phyloP scores from a whole-genome alignment of 1,140 invertebrate genomes.

The Diachasma alloeum region DNA sequence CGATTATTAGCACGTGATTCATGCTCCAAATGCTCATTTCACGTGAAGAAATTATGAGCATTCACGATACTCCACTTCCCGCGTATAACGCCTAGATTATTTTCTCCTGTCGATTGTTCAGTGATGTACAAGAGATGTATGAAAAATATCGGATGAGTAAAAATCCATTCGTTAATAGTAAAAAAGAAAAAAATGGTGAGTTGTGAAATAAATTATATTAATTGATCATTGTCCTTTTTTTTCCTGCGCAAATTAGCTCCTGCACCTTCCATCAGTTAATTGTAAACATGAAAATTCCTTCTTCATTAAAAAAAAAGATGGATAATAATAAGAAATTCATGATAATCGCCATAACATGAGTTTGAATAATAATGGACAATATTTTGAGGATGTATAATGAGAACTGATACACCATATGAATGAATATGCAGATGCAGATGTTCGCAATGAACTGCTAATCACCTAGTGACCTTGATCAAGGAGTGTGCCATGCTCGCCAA shows the following conservation, averaged over 20 bases:
- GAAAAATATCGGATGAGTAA: too few relatives aligned
- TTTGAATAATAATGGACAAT: neutral
- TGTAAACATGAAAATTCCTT: neutral
- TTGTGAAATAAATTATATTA: neutral
- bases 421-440: neutral
- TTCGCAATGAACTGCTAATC: neutral
- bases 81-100: neutral
- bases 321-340: neutral
- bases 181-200: too few relatives aligned
- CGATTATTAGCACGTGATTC: slow-evolving; percentile 53
- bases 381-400: neutral
- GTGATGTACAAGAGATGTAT: too few relatives aligned
- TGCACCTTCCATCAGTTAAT: neutral
- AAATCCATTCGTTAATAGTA: too few relatives aligned
- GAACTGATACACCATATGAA: neutral
- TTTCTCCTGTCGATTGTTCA: too few relatives aligned
- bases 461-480: neutral
- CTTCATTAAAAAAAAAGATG: neutral
- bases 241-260: neutral
- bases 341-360: neutral
- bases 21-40: slow-evolving; percentile 52
- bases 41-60: slow-evolving; percentile 2
- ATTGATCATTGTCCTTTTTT: neutral
- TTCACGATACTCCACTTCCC: neutral
- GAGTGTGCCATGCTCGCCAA: too few relatives aligned